Percentiles rank a stretch among this genome's conserved stretches.
These are phyloP conservation scores for Dendrocincla tyrannina DNA, from an alignment of 2,797 vertebrate genomes.

Conservation along the genomic window DNA sequence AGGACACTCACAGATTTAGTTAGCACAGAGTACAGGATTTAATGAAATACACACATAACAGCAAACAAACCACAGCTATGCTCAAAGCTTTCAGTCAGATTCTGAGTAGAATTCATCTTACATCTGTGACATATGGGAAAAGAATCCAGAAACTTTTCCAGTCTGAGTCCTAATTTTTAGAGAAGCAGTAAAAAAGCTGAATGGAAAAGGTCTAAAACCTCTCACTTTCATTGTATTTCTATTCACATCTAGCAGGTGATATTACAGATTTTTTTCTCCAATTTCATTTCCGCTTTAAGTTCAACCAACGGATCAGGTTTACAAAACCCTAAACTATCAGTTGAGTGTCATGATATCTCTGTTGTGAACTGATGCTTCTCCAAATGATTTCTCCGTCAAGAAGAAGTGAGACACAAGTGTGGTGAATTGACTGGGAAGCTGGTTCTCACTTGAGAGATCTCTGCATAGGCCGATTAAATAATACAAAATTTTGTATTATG, in stretches of 20 bases:
- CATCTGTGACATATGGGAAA: background rate
- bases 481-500: no score
- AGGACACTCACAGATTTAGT: conserved; percentile 46
- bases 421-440: background rate
- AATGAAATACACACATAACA: conserved; percentile 36
- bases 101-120: background rate
- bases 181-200: background rate
- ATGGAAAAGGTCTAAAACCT: background rate
- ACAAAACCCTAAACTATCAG: background rate
- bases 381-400: background rate
- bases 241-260: background rate
- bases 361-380: background rate
- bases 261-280: background rate
- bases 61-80: conserved; percentile 9
- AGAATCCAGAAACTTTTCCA: background rate
- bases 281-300: background rate
- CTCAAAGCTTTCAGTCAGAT: background rate
- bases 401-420: background rate
- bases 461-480: background rate
- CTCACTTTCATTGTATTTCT: background rate
- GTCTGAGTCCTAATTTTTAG: background rate
- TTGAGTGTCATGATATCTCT: background rate
- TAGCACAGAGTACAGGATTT: conserved; percentile 37
- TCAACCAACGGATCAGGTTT: background rate
- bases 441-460: background rate